These are phyloP conservation scores for Platygyra sinensis DNA, from an alignment of 64 coral and sea anemone genomes.

Conservation along the genomic window DNA sequence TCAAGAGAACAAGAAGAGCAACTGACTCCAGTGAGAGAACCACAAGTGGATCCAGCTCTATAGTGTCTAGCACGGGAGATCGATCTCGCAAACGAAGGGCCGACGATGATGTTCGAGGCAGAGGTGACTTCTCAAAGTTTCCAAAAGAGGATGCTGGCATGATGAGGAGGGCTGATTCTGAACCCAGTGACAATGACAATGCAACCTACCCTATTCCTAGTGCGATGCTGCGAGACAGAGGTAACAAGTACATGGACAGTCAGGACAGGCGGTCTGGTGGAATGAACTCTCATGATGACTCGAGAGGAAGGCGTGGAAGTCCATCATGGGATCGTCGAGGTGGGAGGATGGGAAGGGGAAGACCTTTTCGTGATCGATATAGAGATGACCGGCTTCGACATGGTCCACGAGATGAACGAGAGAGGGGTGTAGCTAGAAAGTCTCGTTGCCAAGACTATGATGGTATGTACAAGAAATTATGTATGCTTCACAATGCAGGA, in stretches of 20 bases:
- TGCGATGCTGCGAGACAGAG: slow-evolving; percentile 33
- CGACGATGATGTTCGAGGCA: slow-evolving; percentile 59
- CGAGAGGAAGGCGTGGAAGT: slow-evolving; percentile 65
- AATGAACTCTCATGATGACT: slow-evolving; percentile 54
- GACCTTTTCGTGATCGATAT: slow-evolving; percentile 44
- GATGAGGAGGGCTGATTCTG: slow-evolving; percentile 21
- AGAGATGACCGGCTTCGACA: slow-evolving; percentile 50
- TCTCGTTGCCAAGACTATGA: slow-evolving; percentile 96
- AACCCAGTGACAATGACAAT: slow-evolving; percentile 41
- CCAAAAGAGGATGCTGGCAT: slow-evolving; percentile 62
- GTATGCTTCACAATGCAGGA: neutral
- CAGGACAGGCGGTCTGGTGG: neutral
- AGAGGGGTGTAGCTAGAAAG: slow-evolving; percentile 50
- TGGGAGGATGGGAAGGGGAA: slow-evolving; percentile 41
- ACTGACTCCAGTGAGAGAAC: slow-evolving; percentile 60
- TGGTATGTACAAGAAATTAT: slow-evolving; percentile 50
- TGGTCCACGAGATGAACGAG: slow-evolving; percentile 47
- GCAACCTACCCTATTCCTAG: slow-evolving; percentile 54
- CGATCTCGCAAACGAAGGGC: slow-evolving; percentile 71
- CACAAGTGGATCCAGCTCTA: slow-evolving; percentile 13
- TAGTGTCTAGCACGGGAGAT: slow-evolving; percentile 58
- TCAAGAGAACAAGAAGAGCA: slow-evolving; percentile 90
- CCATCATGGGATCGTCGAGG: slow-evolving; percentile 54
- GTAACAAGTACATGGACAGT: neutral
- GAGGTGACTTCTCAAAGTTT: slow-evolving; percentile 60